Evolutionary conservation across 1,140 invertebrate genomes (phyloP).

Genomic region (Heliothis subflexa): DNA sequence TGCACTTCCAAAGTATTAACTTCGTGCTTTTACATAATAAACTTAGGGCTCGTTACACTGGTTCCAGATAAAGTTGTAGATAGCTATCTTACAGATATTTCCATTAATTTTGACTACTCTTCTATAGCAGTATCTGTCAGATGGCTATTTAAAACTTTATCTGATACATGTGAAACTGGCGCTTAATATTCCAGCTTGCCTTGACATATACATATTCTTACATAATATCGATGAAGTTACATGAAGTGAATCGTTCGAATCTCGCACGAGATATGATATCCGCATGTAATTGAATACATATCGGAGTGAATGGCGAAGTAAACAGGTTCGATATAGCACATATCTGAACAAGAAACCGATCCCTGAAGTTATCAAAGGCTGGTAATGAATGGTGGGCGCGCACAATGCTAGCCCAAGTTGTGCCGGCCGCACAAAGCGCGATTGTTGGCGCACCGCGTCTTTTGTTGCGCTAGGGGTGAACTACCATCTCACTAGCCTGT

Average conservation of each 20-base stretch:
- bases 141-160: too few relatives aligned
- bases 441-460: conserved; percentile 13
- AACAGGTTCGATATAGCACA: conserved; percentile 13
- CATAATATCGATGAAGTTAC: too few relatives aligned
- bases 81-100: too few relatives aligned
- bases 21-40: too few relatives aligned
- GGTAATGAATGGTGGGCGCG: conserved; percentile 38
- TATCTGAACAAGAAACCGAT: conserved; percentile 43
- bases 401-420: conserved; percentile 34
- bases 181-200: too few relatives aligned
- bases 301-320: conserved; percentile 5
- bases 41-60: too few relatives aligned
- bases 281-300: conserved; percentile 20
- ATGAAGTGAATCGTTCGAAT: neutral
- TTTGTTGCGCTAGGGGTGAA: conserved; percentile 19
- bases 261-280: conserved; percentile 11
- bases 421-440: conserved; percentile 30
- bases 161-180: too few relatives aligned
- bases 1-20: too few relatives aligned
- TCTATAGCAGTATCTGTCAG: too few relatives aligned
- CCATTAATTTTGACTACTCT: too few relatives aligned
- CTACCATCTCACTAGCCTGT: neutral
- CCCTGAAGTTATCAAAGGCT: conserved; percentile 42
- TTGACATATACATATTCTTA: too few relatives aligned
- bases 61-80: too few relatives aligned